Base-by-base conservation (phyloP, 92 coral and sea anemone species). In the Epizoanthus stellaris region DNA sequence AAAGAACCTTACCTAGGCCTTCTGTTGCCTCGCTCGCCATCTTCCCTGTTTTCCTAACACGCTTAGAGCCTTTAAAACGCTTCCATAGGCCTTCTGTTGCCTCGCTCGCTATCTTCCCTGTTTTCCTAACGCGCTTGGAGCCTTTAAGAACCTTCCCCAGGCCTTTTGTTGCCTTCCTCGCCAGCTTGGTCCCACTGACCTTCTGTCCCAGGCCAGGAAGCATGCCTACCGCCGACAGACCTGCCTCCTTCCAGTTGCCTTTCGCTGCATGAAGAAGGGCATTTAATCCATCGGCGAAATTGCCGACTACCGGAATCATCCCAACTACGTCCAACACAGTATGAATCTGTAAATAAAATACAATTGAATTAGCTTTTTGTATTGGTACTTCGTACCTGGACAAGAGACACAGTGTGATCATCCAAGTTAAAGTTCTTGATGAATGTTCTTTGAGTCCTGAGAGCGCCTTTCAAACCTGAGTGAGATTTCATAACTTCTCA, bases 151-250 rank as follows among this genome's bases (percentile, higher is more conserved):
- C 76, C 42, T 15, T 6, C 13, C 53, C n/a, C 4, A 42, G 19
- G 20, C 23, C 25, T 7, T 70, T 70, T 15, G 10, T 67, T 23
- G 49, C 0, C 38, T 66, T 66, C 5, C 39, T 25, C 25, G 17
- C 66, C 13, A 25, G 52, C 61, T 75, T 75, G 11, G 40, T 70
- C 1, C 6, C 83, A 13, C 72, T 79, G 13, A 21, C 83, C 13
- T 36, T 58, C 15, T 79, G 83, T 10, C 83, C 83, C 7, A 19
- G 3, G 16, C 71, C 83, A 61, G 83, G 83, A 79, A 79, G 20
- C 70, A 43, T 43, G 6, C 43, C 83, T 0, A 45, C 61, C 20
- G 67, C 54, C 15, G 83, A 79, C 40, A 14, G 5, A 21, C 42
- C 71, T 1, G 83, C 83, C 5, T 43, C 40, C 61, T 79, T 79